These are phyloP conservation scores for Ephialtes manifestator DNA, from an alignment of 2,888 invertebrate species.

Conservation along the genomic window DNA sequence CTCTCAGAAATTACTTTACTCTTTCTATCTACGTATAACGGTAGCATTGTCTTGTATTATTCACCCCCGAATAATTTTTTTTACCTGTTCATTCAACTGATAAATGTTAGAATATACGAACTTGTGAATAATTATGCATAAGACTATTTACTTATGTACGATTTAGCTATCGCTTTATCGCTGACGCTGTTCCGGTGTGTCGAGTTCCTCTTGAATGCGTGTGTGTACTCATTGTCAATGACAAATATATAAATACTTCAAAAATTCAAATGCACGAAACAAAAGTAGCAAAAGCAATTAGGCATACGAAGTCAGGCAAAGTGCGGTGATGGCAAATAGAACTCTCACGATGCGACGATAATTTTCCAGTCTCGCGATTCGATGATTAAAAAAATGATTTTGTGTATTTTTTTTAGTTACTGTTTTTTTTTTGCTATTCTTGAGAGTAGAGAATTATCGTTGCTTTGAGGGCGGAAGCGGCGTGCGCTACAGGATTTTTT, in stretches of 20 bases:
- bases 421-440: not conserved
- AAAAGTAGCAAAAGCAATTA: conserved; percentile 52
- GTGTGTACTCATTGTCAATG: conserved; percentile 49
- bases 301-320: conserved; percentile 59
- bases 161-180: conserved; percentile 40
- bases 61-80: not conserved
- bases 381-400: not conserved
- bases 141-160: conserved; percentile 27
- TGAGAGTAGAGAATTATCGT: conserved; percentile 38
- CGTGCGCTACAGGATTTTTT: conserved; percentile 64
- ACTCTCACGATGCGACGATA: conserved; percentile 29
- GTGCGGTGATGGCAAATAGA: conserved; percentile 53
- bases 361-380: conserved; percentile 17
- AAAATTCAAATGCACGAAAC: conserved; percentile 53
- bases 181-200: conserved; percentile 50
- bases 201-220: conserved; percentile 52
- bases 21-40: conserved; percentile 23
- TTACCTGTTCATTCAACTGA: conserved; percentile 33
- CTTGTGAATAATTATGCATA: conserved; percentile 14
- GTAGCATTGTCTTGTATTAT: conserved; percentile 29
- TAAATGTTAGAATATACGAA: conserved; percentile 12
- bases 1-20: conserved; percentile 7
- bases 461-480: conserved; percentile 61
- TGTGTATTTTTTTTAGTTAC: not conserved
- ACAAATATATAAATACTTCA: conserved; percentile 19